Base-by-base conservation (phyloP, 2,797 vertebrate genomes). In the Hippocampus kuda region DNA sequence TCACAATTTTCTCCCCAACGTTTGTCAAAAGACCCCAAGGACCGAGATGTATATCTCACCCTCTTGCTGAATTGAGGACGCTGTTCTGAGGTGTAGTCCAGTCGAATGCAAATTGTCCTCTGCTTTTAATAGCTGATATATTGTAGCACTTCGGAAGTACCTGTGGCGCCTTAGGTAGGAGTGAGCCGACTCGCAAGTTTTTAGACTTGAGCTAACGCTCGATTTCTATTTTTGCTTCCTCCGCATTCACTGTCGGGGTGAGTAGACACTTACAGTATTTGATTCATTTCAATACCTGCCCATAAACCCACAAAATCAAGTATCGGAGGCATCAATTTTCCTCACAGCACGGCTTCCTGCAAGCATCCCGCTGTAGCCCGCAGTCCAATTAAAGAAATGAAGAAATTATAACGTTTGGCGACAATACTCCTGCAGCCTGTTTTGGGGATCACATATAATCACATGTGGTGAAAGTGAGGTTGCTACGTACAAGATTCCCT, bases 241-340 rank as follows among this genome's bases (percentile, higher is more conserved):
- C 8, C 44, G 24, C 13, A 9, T 16, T 49, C 26, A 7, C 18
- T 20, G 26, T 5, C 2, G 26, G 34, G 65, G 20, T 66, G 34
- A 18, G 34, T 65, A 27, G 24, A 65, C 44, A 9, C 30, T 38
- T 61, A n/a, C n/a, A n/a, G n/a, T n/a, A 10, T 77, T 79, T 86
- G 79, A 72, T 81, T 85, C 69, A 85, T 89, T 86, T 86, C 76
- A 89, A 87, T 84, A 87, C 76, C 78, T 87, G 79, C 82, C 78
- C 34, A 38, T 38, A 38, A 38, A 38, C 34, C 34, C 61, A 77
- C 49, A 77, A 72, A 80, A 68, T 75, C 34, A 49, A 68, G 65
- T 41, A 62, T 22, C 22, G 9, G 71, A 85, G 67, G 42, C 69
- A 78, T 84, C 72, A 69, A 81, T 87, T 83, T 81, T 82, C 69